Conservation (phyloP, 2,113 vertebrate genomes). For the Amia ocellicauda region DNA sequence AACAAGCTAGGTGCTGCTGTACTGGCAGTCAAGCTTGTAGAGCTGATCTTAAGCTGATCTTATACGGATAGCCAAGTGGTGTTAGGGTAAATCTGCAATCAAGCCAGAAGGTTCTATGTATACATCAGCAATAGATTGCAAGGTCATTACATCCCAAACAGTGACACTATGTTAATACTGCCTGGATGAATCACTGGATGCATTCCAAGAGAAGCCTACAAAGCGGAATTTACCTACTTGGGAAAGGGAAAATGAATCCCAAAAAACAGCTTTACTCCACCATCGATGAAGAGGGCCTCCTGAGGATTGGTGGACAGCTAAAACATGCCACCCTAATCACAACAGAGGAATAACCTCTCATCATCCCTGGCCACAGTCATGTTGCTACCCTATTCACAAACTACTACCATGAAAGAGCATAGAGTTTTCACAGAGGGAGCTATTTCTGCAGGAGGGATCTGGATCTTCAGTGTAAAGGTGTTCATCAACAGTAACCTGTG, state of each 20-base stretch:
- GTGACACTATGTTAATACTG: no score
- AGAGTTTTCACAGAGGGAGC: no score
- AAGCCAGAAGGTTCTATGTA: no score
- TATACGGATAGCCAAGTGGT: background rate
- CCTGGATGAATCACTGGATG: background rate
- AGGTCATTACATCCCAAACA: background rate
- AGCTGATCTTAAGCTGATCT: background rate
- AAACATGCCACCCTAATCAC: background rate
- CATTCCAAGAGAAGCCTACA: background rate
- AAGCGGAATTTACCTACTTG: background rate
- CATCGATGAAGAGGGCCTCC: background rate
- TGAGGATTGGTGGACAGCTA: background rate
- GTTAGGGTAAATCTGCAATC: background rate
- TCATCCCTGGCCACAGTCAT: no score
- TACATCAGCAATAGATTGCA: no score
- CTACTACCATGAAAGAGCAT: no score
- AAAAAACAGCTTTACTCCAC: background rate
- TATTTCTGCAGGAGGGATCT: no score
- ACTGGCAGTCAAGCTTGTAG: background rate
- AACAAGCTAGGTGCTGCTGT: no score
- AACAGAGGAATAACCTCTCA: background rate
- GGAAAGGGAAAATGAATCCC: background rate
- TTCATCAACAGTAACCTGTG: no score
- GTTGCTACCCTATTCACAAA: no score
- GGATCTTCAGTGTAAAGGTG: no score